Evolutionary conservation across 2,888 invertebrate species (phyloP), one percentile per base, ranked within the genome.

Genomic region (Coecobrya sp.): DNA sequence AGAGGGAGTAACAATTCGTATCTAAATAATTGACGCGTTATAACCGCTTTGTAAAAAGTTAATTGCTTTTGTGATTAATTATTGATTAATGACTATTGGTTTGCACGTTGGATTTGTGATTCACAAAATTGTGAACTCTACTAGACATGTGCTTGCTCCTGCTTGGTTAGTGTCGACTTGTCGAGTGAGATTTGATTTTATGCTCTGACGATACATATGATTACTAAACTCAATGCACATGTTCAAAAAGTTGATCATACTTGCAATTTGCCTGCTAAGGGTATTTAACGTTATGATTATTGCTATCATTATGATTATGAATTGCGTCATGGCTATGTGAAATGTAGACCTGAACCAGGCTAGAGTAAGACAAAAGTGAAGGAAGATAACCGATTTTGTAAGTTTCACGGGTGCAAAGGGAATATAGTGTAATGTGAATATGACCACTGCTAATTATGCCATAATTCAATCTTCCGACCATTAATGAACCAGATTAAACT

Each of bases 41-140:
- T 76, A 76, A 25, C 76, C 76, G 76, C 76, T 76, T 76, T 49
- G 55, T 82, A 30, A 55, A 59, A 19, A 36, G 7, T 82, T 59
- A 76, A 76, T 49, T 65, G 68, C 86, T 49, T 70, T 27, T 70
- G 49, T 81, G 70, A 86, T 70, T 86, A 86, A 86, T 86, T 70
- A 86, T 70, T 70, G 70, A 86, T 86, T 49, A 30, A 85, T 85
- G 68, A 30, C 85, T 49, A 79, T 55, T 79, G 52, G 25, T 49
- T 52, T 25, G 11, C 25, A 22, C 11, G 5, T 25, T 13, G 36
- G 4, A 25, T 49, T 49, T 79, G 10, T 70, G 36, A 70, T 36
- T 19, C 5, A 70, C 11, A 42, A 30, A 68, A 27, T 4, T 4
- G 36, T n/a, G n/a, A 62, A 19, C n/a, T 3, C 25, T 62, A n/a